A percentile compares a stretch with the other conserved stretches of the same genome.
phyloP scores from a whole-genome alignment of 1,140 invertebrate species.

The Branchinecta lindahli region DNA sequence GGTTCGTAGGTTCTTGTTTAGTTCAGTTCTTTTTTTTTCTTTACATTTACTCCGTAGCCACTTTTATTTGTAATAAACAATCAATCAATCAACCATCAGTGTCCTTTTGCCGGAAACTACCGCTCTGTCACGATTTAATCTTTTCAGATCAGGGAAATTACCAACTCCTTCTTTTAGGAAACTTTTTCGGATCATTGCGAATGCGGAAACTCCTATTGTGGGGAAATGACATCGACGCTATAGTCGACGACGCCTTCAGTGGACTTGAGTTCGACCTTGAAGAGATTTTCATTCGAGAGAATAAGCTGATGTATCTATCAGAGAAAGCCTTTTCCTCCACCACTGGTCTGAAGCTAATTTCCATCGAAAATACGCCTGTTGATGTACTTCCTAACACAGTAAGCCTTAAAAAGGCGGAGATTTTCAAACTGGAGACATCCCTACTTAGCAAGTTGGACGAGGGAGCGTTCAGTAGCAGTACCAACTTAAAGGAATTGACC shows the following conservation, averaged over 20 bases:
- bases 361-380: constrained; percentile 23
- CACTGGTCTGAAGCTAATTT: constrained; percentile 44
- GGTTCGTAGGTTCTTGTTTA: no score
- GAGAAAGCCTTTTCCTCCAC: constrained; percentile 56
- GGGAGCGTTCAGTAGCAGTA: background rate
- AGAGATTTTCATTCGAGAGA: constrained; percentile 68
- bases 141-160: no score
- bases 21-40: no score
- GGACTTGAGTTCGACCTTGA: constrained; percentile 51
- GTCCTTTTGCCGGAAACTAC: no score
- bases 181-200: constrained; percentile 16
- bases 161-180: constrained; percentile 14
- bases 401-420: constrained; percentile 14
- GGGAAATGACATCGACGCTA: constrained; percentile 60
- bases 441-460: background rate
- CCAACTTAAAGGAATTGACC: background rate
- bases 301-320: constrained; percentile 55
- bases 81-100: no score
- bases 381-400: constrained; percentile 22
- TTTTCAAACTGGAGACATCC: background rate
- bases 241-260: constrained; percentile 60
- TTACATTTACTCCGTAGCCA: no score
- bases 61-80: no score
- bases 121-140: no score
- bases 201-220: constrained; percentile 51